phyloP scores from a whole-genome alignment of 2,888 invertebrate species.

The Ditula angustiorana region DNA sequence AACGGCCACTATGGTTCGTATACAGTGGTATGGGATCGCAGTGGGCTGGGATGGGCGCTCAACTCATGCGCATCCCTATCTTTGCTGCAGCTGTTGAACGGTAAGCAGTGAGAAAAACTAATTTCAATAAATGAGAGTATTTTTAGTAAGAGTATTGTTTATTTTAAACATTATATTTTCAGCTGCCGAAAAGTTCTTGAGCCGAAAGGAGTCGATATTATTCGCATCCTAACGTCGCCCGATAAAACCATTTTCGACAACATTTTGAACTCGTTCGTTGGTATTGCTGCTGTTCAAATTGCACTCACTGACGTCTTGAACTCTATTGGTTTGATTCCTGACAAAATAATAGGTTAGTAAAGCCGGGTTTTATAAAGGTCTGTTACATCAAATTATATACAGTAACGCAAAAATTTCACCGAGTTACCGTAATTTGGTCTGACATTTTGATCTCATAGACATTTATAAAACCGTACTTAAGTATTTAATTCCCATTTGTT shows the following conservation, averaged over 20 bases:
- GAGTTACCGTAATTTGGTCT: too few relatives aligned
- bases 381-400: too few relatives aligned
- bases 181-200: slow-evolving; percentile 85
- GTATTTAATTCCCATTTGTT: too few relatives aligned
- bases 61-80: slow-evolving; percentile 87
- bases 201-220: slow-evolving; percentile 87
- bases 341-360: slow-evolving; percentile 91
- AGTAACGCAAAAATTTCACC: too few relatives aligned
- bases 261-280: slow-evolving; percentile 90
- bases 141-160: too few relatives aligned
- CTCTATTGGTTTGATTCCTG: slow-evolving; percentile 87
- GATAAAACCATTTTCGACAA: slow-evolving; percentile 84
- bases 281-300: slow-evolving; percentile 91
- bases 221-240: slow-evolving; percentile 87
- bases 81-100: slow-evolving; percentile 84
- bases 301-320: slow-evolving; percentile 76
- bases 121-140: too few relatives aligned
- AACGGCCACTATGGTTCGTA: slow-evolving; percentile 87
- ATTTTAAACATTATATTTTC: too few relatives aligned
- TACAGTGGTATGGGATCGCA: slow-evolving; percentile 91
- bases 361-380: too few relatives aligned
- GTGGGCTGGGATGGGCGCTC: slow-evolving; percentile 88
- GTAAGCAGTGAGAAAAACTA: too few relatives aligned
- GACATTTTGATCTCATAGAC: too few relatives aligned
- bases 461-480: too few relatives aligned